These are phyloP conservation scores for Stegana nigrithorax DNA, from an alignment of 2,888 invertebrate genomes.

Conservation along the genomic window DNA sequence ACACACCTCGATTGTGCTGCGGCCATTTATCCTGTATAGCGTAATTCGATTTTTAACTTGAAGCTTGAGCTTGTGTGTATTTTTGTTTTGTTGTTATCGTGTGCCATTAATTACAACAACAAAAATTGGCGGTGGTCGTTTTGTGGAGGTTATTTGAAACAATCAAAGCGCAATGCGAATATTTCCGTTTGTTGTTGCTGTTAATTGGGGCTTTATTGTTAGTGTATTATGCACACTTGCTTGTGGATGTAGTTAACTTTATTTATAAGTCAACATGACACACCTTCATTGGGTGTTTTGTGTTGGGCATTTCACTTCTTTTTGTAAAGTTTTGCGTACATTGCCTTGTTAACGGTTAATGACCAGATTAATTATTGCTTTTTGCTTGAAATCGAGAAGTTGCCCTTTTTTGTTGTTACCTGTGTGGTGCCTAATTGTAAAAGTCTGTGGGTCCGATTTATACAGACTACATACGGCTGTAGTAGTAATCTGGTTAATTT, in stretches of 20 bases:
- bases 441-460: too few species aligned
- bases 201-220: constrained; percentile 6
- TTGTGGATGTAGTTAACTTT: constrained; percentile 48
- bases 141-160: constrained; percentile 12
- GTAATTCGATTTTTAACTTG: constrained; percentile 59
- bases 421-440: too few species aligned
- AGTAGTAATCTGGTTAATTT: too few species aligned
- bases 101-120: constrained; percentile 61
- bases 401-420: constrained; percentile 34
- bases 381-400: too few species aligned
- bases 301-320: background rate
- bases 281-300: constrained; percentile 42
- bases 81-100: constrained; percentile 38
- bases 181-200: constrained; percentile 45
- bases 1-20: too few species aligned
- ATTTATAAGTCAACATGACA: constrained; percentile 58
- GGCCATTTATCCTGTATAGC: constrained; percentile 57
- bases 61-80: constrained; percentile 26
- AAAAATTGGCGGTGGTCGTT: constrained; percentile 32
- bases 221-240: background rate
- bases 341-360: constrained; percentile 27
- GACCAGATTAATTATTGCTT: constrained; percentile 45
- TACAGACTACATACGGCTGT: too few species aligned
- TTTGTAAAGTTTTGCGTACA: constrained; percentile 19
- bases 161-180: constrained; percentile 37